A percentile compares a stretch with the other conserved stretches of the same genome.
Conservation (phyloP, 1,140 invertebrate species). For the Nixonia krombeini region DNA sequence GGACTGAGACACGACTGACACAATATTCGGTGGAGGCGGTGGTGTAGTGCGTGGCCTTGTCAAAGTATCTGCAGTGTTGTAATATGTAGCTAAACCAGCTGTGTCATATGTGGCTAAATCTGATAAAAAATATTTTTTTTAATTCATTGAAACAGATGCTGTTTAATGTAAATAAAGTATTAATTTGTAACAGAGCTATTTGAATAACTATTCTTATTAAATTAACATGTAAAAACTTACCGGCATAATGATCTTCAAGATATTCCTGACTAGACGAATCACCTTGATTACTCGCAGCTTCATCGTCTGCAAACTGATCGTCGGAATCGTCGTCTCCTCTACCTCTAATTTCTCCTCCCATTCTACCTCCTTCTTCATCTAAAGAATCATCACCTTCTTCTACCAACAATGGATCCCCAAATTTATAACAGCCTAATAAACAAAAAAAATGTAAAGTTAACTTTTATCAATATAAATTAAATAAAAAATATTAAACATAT, state of each 20-base stretch:
- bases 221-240: slow-evolving; percentile 28
- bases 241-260: slow-evolving; percentile 71
- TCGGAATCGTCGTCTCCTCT: slow-evolving; percentile 73
- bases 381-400: slow-evolving; percentile 80
- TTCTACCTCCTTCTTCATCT: slow-evolving; percentile 71
- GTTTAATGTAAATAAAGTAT: too few species aligned
- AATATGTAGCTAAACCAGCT: slow-evolving; percentile 67
- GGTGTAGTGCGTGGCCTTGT: slow-evolving; percentile 62
- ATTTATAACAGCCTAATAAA: slow-evolving; percentile 74
- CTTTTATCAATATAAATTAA: slow-evolving; percentile 8
- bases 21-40: slow-evolving; percentile 56
- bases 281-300: slow-evolving; percentile 75
- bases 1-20: slow-evolving; percentile 51
- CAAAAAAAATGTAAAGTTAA: slow-evolving; percentile 3
- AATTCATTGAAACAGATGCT: too few species aligned
- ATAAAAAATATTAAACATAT: slow-evolving; percentile 4
- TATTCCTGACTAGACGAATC: slow-evolving; percentile 76
- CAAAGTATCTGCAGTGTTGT: slow-evolving; percentile 67
- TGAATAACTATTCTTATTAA: too few species aligned
- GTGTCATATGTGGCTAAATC: slow-evolving; percentile 68
- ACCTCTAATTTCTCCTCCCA: slow-evolving; percentile 54
- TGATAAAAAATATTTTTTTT: slow-evolving; percentile 30
- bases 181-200: too few species aligned
- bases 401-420: slow-evolving; percentile 74
- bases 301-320: slow-evolving; percentile 79